Base-by-base conservation (phyloP, 2,797 vertebrate species). In the Sarcophilus harrisii region DNA sequence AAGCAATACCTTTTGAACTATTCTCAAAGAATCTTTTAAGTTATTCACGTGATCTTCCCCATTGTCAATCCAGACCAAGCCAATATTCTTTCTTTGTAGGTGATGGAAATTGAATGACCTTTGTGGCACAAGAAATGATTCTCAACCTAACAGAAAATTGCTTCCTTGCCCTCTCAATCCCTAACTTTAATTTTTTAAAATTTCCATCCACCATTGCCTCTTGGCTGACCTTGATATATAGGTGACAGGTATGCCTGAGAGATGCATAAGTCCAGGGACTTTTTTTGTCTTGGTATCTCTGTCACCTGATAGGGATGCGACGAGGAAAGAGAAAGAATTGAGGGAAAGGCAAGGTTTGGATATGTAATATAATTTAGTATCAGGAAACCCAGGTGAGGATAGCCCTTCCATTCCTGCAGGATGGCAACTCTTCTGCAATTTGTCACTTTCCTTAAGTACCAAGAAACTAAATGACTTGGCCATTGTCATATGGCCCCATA, bases 161-260 rank as follows among this genome's bases (percentile, higher is more conserved):
- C 95, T 95, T 95, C 89, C 29, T 45, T 95, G 60, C 55, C 57
- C 81, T 94, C 66, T 90, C 9, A 11, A 52, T 96, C 93, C 38
- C 87, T 90, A 90, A 95, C 95, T 94, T 91, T 96, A 55, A 55
- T 55, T 55, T 55, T 55, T 55, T 55, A 10, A 55, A 93, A 96
- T 96, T 87, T 94, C 90, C 5, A 89, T 62, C 81, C 92, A 58
- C 54, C 91, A 93, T 92, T 95, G 96, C 95, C 94, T 95, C 93
- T 97, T 97, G 97, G 96, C 97, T 97, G 97, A 94, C 93, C 92
- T 96, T 97, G 95, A 94, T 96, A 94, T 59, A 93, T 96, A 96
- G 32, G 38, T 95, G 93, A 95, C 95, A 91, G 32, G 30, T 66
- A 14, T 66, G 30, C 60, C 30, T 30, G 32, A 30, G 30, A 66